Base-by-base conservation (phyloP, 2,113 vertebrate species). In the Dasyurus viverrinus region DNA sequence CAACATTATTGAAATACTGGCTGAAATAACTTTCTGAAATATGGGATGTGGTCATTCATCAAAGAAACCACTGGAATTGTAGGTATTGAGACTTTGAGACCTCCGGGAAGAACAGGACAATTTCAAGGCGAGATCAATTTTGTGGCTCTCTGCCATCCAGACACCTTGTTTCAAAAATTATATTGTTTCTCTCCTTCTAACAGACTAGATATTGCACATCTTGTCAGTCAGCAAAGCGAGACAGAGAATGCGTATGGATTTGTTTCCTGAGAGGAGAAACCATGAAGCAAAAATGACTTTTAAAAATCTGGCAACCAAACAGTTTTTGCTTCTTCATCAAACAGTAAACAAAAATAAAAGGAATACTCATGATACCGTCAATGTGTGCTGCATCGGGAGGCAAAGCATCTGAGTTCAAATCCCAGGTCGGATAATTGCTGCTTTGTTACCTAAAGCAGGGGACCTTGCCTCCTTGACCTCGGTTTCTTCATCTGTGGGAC, bases 131-230 rank as follows among this genome's bases (percentile, higher is more conserved):
- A 76, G 14, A n/a, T 76, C 68, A 76, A 22, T n/a, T 76, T n/a
- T n/a, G 36, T n/a, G 36, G 0, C 36, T 36, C 5, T 0, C 36
- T 60, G 55, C 84, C 89, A 53, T 90, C 94, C 90, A 48, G 89
- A 90, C 89, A 95, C 93, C n/a, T 95, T 95, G 48, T 93, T 96
- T 95, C 94, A 90, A 50, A 90, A 95, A 92, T 54, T 96, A 91
- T 90, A 93, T 95, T 92, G 57, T 54, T 94, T 27, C 50, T 57
- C 91, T 90, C 54, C 89, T 60, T 2, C 47, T 6, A 0, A 48
- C 60, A 90, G 55, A 95, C 68, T 23, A 52, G 47, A 92, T 94
- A 89, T 91, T 76, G 4, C 68, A 76, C 36, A 76, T 76, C 36
- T 76, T n/a, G 68, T 76, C 68, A n/a, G 68, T 76, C 68, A 19